Percentiles rank a stretch among this genome's conserved stretches.
Conservation (phyloP, 2,797 vertebrate genomes). For the Coranthus polyacanthus region DNA sequence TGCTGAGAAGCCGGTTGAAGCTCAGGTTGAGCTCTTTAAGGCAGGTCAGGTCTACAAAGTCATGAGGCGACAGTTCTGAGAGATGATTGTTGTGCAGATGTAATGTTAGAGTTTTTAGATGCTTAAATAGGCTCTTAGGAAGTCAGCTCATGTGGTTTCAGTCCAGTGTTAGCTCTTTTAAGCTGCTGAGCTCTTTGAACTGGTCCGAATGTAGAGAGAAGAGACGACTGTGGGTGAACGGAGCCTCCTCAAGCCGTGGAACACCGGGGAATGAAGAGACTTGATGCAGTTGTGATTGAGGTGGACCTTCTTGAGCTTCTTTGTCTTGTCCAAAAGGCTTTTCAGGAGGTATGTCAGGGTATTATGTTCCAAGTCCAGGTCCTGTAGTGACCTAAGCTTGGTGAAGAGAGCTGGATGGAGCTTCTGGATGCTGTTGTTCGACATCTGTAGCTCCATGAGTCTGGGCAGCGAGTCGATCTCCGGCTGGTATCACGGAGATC, state of each 20-base stretch:
- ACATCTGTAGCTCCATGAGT: slow-evolving; percentile 73
- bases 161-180: slow-evolving; percentile 68
- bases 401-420: slow-evolving; percentile 58
- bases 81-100: slow-evolving; percentile 69
- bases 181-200: slow-evolving; percentile 50
- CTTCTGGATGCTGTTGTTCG: slow-evolving; percentile 66
- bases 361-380: slow-evolving; percentile 72
- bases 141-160: slow-evolving; percentile 65
- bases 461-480: slow-evolving; percentile 57
- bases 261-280: slow-evolving; percentile 45
- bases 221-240: slow-evolving; percentile 54
- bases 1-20: slow-evolving; percentile 62
- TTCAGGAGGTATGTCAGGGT: slow-evolving; percentile 53
- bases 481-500: slow-evolving; percentile 50
- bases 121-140: slow-evolving; percentile 47
- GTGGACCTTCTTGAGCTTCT: slow-evolving; percentile 65
- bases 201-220: slow-evolving; percentile 43
- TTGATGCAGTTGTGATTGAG: slow-evolving; percentile 71
- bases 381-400: slow-evolving; percentile 59
- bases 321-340: slow-evolving; percentile 53
- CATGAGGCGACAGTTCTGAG: slow-evolving; percentile 28
- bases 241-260: slow-evolving; percentile 57
- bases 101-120: slow-evolving; percentile 57
- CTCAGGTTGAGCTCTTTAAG: slow-evolving; percentile 70
- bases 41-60: slow-evolving; percentile 43